Evolutionary conservation across 2,888 invertebrate genomes (phyloP).

Genomic region (Drosophila vallismaia): DNA sequence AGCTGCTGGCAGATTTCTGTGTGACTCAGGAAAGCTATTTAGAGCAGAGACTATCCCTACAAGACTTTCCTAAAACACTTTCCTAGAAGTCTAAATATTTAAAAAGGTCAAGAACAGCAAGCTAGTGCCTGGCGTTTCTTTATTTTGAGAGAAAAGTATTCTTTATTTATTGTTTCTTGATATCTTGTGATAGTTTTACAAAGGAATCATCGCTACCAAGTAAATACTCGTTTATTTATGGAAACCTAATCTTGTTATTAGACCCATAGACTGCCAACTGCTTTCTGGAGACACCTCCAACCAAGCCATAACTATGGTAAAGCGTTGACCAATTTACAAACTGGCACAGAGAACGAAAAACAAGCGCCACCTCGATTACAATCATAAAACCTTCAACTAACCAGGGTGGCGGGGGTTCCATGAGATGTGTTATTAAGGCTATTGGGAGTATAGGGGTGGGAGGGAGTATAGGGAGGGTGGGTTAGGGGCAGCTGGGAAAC

Average conservation of each 20-base stretch:
- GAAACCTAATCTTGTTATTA: background rate
- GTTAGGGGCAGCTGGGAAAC: constrained; percentile 28
- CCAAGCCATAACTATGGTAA: background rate
- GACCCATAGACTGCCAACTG: background rate
- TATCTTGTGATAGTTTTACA: too few relatives aligned
- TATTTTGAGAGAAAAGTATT: too few relatives aligned
- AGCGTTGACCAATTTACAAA: constrained; percentile 32
- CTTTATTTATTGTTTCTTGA: too few relatives aligned
- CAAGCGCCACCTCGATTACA: constrained; percentile 38
- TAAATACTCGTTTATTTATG: background rate
- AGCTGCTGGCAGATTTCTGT: constrained; percentile 30
- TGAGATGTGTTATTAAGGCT: constrained; percentile 18
- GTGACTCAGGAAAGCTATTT: constrained; percentile 33
- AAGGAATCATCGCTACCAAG: background rate
- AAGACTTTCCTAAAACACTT: background rate
- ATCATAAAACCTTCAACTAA: constrained; percentile 14
- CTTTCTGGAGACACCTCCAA: background rate
- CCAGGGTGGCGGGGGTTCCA: constrained; percentile 10
- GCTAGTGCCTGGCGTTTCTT: background rate
- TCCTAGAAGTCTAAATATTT: background rate
- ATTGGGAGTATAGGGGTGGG: background rate
- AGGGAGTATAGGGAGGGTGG: background rate
- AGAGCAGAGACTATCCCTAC: constrained; percentile 2
- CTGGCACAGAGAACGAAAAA: constrained; percentile 29
- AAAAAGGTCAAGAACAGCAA: constrained; percentile 25